These are phyloP conservation scores for Lepidochitona cinerea DNA, from an alignment of 2,888 invertebrate genomes.

Conservation along the genomic window DNA sequence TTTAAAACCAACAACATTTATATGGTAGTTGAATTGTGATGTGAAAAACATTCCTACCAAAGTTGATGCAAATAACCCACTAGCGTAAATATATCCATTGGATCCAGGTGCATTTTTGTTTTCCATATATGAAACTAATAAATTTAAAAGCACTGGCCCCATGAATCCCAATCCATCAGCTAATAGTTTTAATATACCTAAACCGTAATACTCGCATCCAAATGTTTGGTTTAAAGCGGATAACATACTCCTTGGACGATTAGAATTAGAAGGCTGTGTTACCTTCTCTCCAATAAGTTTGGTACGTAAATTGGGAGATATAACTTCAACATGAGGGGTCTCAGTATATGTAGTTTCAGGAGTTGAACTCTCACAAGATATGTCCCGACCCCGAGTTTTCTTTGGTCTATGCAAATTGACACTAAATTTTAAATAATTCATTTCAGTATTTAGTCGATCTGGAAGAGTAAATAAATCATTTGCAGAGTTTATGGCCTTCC, in stretches of 20 bases:
- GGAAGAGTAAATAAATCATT: conserved; percentile 65
- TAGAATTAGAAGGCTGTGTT: background rate
- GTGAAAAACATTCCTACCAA: conserved; percentile 84
- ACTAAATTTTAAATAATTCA: conserved; percentile 49
- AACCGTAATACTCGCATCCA: conserved; percentile 63
- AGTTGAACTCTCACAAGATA: background rate
- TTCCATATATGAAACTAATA: conserved; percentile 84
- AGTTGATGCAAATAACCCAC: conserved; percentile 78
- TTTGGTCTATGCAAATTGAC: conserved; percentile 11
- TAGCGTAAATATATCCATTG: conserved; percentile 74
- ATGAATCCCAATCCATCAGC: conserved; percentile 89
- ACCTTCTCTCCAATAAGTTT: background rate
- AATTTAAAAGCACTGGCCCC: conserved; percentile 89
- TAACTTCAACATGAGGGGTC: background rate
- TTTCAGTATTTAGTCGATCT: conserved; percentile 50
- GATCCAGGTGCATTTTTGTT: conserved; percentile 77
- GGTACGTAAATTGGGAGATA: background rate
- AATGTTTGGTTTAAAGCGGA: conserved; percentile 59
- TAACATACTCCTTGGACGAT: conserved; percentile 35
- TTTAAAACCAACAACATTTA: conserved; percentile 83
- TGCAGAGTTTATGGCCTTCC: conserved; percentile 75
- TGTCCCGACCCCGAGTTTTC: background rate
- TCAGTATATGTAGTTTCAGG: background rate
- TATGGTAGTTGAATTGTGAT: conserved; percentile 91
- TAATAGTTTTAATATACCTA: conserved; percentile 77